Conservation (phyloP, 1,140 invertebrate species). For the Drosophila neocordata region DNA sequence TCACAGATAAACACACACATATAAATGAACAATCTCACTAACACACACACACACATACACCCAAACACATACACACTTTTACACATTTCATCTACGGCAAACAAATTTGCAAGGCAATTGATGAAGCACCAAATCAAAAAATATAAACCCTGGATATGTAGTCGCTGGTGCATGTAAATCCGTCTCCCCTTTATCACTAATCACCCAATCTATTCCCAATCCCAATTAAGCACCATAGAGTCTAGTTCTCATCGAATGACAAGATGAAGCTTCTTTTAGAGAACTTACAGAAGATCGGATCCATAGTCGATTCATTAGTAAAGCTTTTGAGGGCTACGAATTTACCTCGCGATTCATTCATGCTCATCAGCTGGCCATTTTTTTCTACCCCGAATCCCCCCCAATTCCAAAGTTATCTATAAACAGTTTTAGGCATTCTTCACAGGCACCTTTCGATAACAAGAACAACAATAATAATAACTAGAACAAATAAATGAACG, state of each 20-base stretch:
- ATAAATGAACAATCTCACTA: slow-evolving; percentile 6
- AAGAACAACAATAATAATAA: slow-evolving; percentile 12
- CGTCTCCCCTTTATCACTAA: neutral
- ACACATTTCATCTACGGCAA: slow-evolving; percentile 50
- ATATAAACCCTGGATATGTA: slow-evolving; percentile 25
- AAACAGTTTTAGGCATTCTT: neutral
- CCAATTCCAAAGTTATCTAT: neutral
- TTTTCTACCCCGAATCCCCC: neutral
- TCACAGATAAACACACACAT: slow-evolving; percentile 29
- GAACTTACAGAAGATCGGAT: slow-evolving; percentile 26
- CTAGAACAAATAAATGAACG: slow-evolving; percentile 24
- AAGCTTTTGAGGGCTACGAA: no score
- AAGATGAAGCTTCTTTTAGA: slow-evolving; percentile 21
- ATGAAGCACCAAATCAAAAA: slow-evolving; percentile 35
- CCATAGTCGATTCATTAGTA: neutral
- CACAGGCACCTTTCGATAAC: slow-evolving; percentile 26
- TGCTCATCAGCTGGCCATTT: neutral
- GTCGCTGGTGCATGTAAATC: slow-evolving; percentile 17
- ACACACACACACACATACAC: slow-evolving; percentile 23
- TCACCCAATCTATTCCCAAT: neutral
- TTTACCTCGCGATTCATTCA: neutral
- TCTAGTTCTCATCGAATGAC: slow-evolving; percentile 8
- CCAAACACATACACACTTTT: slow-evolving; percentile 33
- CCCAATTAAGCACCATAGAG: slow-evolving; percentile 22
- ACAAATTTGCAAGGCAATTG: slow-evolving; percentile 47